Evolutionary conservation across 1,140 invertebrate species (phyloP).

Genomic region (Brachionus rotundiformis): DNA sequence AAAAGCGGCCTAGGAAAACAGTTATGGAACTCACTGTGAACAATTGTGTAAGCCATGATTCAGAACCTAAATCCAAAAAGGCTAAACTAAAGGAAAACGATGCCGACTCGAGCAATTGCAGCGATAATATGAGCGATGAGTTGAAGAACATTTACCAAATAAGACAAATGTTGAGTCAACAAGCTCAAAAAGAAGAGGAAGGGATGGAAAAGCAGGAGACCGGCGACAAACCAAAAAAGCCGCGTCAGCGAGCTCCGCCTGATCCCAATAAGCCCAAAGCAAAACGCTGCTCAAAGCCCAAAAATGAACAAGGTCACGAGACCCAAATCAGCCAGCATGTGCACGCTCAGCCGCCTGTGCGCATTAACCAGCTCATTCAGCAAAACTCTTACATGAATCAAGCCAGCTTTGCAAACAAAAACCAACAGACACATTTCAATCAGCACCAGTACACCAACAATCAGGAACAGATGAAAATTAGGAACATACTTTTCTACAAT

Average conservation of each 20-base stretch:
- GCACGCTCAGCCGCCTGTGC: not conserved
- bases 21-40: not conserved
- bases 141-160: constrained; percentile 25
- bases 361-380: constrained; percentile 17
- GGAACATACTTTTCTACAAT: not conserved
- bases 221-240: constrained; percentile 8
- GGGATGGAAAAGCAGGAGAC: not conserved
- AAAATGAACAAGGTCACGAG: not conserved
- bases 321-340: not conserved
- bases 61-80: not conserved
- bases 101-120: not conserved
- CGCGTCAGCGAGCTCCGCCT: not conserved
- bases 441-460: not conserved
- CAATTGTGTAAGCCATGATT: not conserved
- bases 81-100: not conserved
- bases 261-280: constrained; percentile 13
- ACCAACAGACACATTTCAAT: not conserved
- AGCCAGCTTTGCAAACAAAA: not conserved
- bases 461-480: constrained; percentile 38
- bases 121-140: constrained; percentile 30
- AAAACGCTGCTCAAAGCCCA: not conserved
- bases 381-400: not conserved
- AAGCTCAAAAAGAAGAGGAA: not conserved
- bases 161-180: constrained; percentile 32
- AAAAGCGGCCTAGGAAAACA: constrained; percentile 27